A percentile compares a stretch with the other conserved stretches of the same genome.
These are phyloP conservation scores for Burhinus bistriatus DNA, from an alignment of 2,113 vertebrate species.

Conservation along the genomic window DNA sequence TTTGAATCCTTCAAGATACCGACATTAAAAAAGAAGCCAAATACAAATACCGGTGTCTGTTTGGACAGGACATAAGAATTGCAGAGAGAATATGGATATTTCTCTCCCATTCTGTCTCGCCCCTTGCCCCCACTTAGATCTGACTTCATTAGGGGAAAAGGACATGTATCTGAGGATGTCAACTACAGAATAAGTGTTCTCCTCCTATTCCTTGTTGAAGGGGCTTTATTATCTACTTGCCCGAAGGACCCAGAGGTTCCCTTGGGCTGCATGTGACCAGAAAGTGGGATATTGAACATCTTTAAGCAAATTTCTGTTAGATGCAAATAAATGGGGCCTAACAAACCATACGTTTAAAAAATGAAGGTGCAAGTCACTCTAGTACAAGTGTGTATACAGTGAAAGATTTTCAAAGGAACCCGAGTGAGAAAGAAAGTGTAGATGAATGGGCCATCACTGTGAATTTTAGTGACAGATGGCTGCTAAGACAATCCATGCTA, in stretches of 20 bases:
- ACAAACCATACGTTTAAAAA: background rate
- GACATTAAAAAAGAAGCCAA: background rate
- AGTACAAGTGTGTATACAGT: background rate
- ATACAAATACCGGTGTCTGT: background rate
- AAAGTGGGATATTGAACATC: background rate
- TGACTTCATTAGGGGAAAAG: background rate
- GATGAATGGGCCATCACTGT: background rate
- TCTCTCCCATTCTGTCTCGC: background rate
- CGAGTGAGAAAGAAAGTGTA: background rate
- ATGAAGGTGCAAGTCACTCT: background rate
- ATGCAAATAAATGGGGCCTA: background rate
- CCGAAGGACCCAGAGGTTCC: background rate
- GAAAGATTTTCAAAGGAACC: background rate
- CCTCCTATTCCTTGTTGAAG: background rate
- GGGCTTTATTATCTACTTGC: background rate
- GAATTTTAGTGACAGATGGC: conserved; percentile 36
- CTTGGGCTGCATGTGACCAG: background rate
- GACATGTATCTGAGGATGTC: background rate
- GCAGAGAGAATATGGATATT: background rate
- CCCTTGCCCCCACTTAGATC: background rate
- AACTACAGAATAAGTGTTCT: background rate
- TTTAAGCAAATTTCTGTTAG: background rate
- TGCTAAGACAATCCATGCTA: background rate
- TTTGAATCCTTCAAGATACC: background rate
- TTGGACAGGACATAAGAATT: background rate